Percentiles rank a stretch among this genome's conserved stretches.
These are phyloP conservation scores for Helobdella robusta DNA, from an alignment of 2,888 invertebrate genomes.

Conservation along the genomic window DNA sequence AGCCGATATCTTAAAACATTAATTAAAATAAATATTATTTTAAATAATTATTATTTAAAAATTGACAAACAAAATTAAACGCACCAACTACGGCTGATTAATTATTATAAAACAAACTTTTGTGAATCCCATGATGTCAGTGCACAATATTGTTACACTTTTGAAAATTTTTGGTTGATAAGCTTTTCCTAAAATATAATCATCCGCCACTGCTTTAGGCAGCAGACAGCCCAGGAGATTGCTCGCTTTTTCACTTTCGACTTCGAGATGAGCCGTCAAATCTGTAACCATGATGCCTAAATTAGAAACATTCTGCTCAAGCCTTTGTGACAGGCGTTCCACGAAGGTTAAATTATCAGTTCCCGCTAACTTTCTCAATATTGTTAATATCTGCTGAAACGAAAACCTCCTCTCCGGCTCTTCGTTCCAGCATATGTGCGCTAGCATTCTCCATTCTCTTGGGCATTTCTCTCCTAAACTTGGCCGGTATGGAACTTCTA, in stretches of 20 bases:
- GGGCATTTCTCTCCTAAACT: conserved; percentile 3
- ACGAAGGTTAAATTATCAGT: conserved; percentile 15
- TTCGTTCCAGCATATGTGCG: conserved; percentile 24
- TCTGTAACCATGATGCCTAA: conserved; percentile 17
- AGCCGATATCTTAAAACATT: not conserved
- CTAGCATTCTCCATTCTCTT: conserved; percentile 19
- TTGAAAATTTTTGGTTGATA: conserved; percentile 18
- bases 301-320: conserved; percentile 12
- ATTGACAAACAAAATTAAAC: not conserved
- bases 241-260: conserved; percentile 17
- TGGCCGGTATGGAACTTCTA: conserved; percentile 2
- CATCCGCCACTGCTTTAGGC: conserved; percentile 19
- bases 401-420: conserved; percentile 20
- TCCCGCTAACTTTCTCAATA: conserved; percentile 19
- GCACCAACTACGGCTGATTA: not conserved
- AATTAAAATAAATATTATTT: not conserved
- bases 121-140: conserved; percentile 27
- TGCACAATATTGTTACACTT: conserved; percentile 16
- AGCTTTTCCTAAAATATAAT: conserved; percentile 19
- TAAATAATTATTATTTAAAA: not conserved
- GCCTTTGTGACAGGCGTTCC: conserved; percentile 1
- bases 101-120: not conserved
- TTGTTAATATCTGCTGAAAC: conserved; percentile 20
- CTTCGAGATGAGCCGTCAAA: conserved; percentile 8
- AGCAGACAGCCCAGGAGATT: conserved; percentile 17